Conservation (phyloP, 2,113 vertebrate species). For the Zosterops borbonicus region DNA sequence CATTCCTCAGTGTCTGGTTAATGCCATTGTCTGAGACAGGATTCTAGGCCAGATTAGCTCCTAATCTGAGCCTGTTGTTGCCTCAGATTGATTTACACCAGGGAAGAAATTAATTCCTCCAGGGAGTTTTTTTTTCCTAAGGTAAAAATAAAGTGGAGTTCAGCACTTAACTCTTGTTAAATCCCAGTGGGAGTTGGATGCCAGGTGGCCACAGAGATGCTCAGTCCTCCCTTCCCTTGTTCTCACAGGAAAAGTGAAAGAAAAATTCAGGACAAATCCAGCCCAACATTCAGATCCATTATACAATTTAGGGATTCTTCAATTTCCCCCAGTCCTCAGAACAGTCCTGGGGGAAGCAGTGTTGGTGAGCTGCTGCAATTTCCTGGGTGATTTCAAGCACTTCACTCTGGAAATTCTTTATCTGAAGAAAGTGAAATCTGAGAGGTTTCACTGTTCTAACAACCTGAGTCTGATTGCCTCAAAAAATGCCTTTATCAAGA, state of each 20-base stretch:
- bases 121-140: background rate
- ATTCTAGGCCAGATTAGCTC: background rate
- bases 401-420: background rate
- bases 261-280: too few species aligned
- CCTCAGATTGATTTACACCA: background rate
- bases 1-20: background rate
- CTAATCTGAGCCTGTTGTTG: background rate
- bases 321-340: background rate
- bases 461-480: background rate
- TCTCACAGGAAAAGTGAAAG: rapidly evolving
- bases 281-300: background rate
- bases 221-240: background rate
- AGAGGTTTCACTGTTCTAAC: background rate
- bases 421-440: background rate
- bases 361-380: background rate
- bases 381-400: background rate
- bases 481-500: background rate
- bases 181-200: background rate
- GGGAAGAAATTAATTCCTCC: background rate
- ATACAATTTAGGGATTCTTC: background rate
- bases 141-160: background rate
- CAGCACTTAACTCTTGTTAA: background rate
- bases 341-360: background rate
- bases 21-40: background rate
- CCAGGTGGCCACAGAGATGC: background rate